phyloP scores from a whole-genome alignment of 2,797 vertebrate genomes.

The Vipera ursinii region DNA sequence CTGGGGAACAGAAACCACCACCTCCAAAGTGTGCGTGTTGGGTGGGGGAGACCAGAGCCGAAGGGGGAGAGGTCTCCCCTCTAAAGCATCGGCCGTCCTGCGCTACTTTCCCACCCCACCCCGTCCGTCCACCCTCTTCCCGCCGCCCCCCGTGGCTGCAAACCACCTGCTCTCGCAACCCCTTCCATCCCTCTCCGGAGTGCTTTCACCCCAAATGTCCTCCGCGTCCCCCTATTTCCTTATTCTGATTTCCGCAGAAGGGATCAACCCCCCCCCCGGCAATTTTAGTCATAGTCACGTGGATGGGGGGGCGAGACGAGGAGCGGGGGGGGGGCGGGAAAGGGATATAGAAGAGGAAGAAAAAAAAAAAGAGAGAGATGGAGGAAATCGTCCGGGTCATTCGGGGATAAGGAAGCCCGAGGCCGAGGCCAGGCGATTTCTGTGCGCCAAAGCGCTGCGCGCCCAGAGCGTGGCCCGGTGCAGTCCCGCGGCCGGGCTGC shows the following conservation, averaged over 20 bases:
- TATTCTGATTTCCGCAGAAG: neutral
- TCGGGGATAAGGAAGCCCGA: constrained; percentile 34
- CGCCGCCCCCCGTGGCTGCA: neutral
- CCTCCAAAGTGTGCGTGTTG: neutral
- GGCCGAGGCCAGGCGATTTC: constrained; percentile 59
- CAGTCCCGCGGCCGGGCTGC: neutral
- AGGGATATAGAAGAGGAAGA: neutral
- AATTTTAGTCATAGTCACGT: constrained; percentile 5
- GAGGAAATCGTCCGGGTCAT: constrained; percentile 32
- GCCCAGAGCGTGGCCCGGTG: neutral
- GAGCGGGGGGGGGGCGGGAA: neutral
- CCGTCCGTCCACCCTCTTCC: no score
- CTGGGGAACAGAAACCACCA: neutral
- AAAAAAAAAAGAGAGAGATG: neutral
- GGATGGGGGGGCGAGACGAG: neutral
- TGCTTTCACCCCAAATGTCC: constrained; percentile 18
- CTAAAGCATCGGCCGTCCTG: neutral
- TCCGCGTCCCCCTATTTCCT: neutral
- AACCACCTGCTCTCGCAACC: constrained; percentile 11
- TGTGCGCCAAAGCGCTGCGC: constrained; percentile 23
- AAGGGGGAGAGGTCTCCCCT: neutral
- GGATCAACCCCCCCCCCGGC: neutral
- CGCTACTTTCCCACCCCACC: neutral
- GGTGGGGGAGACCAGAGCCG: neutral
- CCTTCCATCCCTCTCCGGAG: neutral